Evolutionary conservation across 2,797 vertebrate species (phyloP).

Genomic region (Sebastes dallii): DNA sequence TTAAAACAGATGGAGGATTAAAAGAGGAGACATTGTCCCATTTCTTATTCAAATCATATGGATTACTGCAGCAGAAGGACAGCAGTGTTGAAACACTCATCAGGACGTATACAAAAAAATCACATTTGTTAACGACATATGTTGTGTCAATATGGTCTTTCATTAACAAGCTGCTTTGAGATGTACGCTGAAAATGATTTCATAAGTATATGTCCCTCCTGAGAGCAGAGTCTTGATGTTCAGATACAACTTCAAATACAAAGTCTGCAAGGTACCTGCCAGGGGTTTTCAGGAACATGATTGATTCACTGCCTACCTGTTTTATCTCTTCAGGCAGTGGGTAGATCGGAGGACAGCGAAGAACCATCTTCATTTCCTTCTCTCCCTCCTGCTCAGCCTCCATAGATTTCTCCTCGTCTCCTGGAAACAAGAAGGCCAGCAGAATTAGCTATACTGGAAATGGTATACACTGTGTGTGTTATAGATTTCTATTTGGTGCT

Average conservation of each 20-base stretch:
- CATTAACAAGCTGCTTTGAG: conserved; percentile 20
- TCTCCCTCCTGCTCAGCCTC: conserved; percentile 38
- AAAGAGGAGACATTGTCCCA: conserved; percentile 30
- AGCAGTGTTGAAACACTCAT: conserved; percentile 15
- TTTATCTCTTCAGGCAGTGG: conserved; percentile 88
- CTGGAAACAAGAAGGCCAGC: conserved; percentile 51
- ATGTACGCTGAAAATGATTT: background rate
- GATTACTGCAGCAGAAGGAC: conserved; percentile 52
- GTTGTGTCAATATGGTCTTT: conserved; percentile 30
- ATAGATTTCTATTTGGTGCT: background rate
- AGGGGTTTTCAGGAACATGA: background rate
- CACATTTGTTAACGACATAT: conserved; percentile 22
- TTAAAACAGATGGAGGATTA: conserved; percentile 67
- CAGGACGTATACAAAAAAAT: conserved; percentile 6
- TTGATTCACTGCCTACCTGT: conserved; percentile 79
- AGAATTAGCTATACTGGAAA: conserved; percentile 11
- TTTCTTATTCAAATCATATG: conserved; percentile 54
- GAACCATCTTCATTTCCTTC: conserved; percentile 76
- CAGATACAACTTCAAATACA: background rate
- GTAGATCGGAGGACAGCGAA: conserved; percentile 74
- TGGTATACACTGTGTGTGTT: background rate
- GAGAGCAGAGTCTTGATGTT: background rate
- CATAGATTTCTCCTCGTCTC: conserved; percentile 45
- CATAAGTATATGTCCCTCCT: background rate
- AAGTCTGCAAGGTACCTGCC: background rate